Evolutionary conservation across 2,113 vertebrate genomes (phyloP).

Genomic region (Sphaerodactylus townsendi): DNA sequence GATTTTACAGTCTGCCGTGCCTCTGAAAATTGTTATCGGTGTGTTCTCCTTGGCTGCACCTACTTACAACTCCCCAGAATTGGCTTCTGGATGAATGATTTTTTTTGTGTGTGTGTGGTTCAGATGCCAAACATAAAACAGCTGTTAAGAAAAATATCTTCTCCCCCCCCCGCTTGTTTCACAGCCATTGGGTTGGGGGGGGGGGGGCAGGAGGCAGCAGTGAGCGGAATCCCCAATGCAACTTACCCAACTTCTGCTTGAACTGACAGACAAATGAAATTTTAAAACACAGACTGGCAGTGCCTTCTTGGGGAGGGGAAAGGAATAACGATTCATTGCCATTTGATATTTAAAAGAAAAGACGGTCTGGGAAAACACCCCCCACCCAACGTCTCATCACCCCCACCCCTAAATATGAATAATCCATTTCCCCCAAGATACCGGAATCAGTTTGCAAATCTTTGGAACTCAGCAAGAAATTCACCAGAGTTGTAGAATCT

Average conservation of each 20-base stretch:
- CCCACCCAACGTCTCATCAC: too few species aligned
- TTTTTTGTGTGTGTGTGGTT: neutral
- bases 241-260: neutral
- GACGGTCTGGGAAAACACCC: neutral
- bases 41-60: constrained; percentile 20
- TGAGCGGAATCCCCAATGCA: neutral
- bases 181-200: neutral
- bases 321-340: too few species aligned
- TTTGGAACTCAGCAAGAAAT: neutral
- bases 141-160: neutral
- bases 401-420: neutral
- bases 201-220: neutral
- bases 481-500: neutral
- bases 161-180: neutral
- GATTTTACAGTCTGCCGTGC: constrained; percentile 35
- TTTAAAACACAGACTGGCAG: neutral
- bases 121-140: neutral
- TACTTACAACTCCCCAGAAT: constrained; percentile 22
- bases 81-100: constrained; percentile 11
- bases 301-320: neutral
- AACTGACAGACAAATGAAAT: neutral
- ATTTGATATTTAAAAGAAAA: neutral
- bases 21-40: constrained; percentile 19
- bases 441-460: neutral
- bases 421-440: neutral